These are phyloP conservation scores for Argya squamiceps DNA, from an alignment of 2,797 vertebrate genomes.

Conservation along the genomic window DNA sequence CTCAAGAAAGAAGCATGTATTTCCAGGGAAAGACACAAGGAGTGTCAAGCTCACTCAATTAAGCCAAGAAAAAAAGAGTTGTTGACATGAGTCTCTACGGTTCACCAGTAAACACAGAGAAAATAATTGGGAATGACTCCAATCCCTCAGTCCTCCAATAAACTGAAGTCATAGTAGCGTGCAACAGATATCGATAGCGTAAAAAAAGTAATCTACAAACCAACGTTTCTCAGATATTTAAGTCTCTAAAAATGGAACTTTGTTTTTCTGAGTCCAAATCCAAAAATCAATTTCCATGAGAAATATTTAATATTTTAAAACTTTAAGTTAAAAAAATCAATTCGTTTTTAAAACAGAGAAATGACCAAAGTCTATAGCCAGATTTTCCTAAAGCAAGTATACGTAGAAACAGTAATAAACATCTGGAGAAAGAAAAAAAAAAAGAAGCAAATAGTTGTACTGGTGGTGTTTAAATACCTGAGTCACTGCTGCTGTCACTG, in stretches of 20 bases:
- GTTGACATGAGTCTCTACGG: neutral
- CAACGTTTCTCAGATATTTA: neutral
- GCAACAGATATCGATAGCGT: neutral
- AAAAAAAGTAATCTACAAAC: neutral
- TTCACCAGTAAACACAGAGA: neutral
- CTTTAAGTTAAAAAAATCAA: rapidly evolving
- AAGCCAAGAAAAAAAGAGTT: neutral
- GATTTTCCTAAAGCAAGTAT: neutral
- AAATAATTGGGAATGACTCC: neutral
- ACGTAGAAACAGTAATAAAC: neutral
- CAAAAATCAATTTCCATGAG: neutral
- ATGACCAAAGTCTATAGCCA: neutral
- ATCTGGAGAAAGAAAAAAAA: neutral
- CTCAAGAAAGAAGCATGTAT: neutral
- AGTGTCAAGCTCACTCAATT: neutral
- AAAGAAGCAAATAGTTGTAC: neutral
- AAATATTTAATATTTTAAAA: neutral
- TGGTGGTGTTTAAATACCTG: conserved; percentile 62
- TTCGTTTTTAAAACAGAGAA: neutral
- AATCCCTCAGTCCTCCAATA: neutral
- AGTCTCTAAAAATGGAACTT: neutral
- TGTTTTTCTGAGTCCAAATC: neutral
- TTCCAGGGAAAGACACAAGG: neutral
- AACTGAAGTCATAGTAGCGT: neutral
- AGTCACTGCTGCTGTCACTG: conserved; percentile 70